These are phyloP conservation scores for Bucco capensis DNA, from an alignment of 2,113 vertebrate species.

Conservation along the genomic window DNA sequence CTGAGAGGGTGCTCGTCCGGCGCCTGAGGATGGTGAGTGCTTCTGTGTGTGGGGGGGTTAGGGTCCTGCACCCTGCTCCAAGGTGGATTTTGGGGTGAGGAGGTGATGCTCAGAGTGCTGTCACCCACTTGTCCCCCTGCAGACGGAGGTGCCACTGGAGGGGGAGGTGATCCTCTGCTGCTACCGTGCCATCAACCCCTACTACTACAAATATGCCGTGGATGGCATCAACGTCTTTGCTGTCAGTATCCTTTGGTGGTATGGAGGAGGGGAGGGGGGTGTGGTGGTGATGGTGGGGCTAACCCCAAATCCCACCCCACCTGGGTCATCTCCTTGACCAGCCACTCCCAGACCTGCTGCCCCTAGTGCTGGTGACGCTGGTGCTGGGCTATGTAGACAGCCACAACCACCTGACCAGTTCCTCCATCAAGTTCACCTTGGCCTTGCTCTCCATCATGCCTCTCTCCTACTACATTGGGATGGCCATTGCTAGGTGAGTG, in stretches of 20 bases:
- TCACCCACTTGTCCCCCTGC: background rate
- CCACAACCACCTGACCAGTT: conserved; percentile 70
- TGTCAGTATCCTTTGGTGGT: conserved; percentile 80
- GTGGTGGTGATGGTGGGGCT: too few relatives aligned
- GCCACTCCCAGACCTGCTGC: conserved; percentile 75
- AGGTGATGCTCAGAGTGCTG: rapidly evolving
- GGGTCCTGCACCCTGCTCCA: rapidly evolving
- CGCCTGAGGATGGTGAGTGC: conserved; percentile 53
- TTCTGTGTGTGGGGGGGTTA: rapidly evolving
- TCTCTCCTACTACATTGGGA: conserved; percentile 89
- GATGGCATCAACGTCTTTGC: conserved; percentile 81
- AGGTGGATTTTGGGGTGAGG: background rate
- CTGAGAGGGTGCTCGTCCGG: conserved; percentile 59
- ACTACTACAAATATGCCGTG: conserved; percentile 82
- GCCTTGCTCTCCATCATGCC: conserved; percentile 85
- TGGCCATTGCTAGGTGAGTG: conserved; percentile 87
- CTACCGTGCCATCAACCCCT: conserved; percentile 75
- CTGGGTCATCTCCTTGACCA: conserved; percentile 30
- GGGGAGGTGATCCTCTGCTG: conserved; percentile 74
- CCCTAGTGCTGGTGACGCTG: conserved; percentile 77
- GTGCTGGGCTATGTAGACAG: conserved; percentile 79
- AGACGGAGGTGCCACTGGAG: conserved; percentile 65
- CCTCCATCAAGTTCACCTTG: conserved; percentile 74
- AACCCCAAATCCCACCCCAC: background rate
- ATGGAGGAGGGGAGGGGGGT: too few relatives aligned